These are phyloP conservation scores for Panorpa germanica DNA, from an alignment of 2,888 invertebrate genomes.

Conservation along the genomic window DNA sequence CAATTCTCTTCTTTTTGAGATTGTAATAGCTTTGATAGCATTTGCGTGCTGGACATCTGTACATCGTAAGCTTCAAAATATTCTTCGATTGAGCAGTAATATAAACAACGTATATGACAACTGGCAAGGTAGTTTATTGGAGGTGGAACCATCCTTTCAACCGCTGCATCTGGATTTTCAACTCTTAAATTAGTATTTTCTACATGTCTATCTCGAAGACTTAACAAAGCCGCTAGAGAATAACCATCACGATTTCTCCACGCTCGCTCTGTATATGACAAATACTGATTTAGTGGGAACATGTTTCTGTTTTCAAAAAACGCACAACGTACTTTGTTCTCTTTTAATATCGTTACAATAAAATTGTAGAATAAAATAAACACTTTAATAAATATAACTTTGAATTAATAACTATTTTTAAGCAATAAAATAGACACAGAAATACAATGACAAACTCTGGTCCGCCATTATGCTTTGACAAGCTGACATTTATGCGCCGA, in stretches of 20 bases:
- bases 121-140: slow-evolving; percentile 60
- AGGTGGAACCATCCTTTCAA: slow-evolving; percentile 46
- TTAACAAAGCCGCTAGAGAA: slow-evolving; percentile 36
- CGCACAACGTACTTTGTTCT: no score
- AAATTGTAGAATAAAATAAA: no score
- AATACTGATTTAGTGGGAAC: no score
- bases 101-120: slow-evolving; percentile 51
- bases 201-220: slow-evolving; percentile 52
- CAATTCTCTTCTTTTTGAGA: slow-evolving; percentile 89
- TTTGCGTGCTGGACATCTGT: slow-evolving; percentile 59
- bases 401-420: no score
- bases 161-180: slow-evolving; percentile 47
- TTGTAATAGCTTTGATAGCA: slow-evolving; percentile 67
- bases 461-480: no score
- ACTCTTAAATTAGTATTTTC: slow-evolving; percentile 46
- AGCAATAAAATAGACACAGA: no score
- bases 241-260: slow-evolving; percentile 43
- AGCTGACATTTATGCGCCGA: no score
- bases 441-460: no score
- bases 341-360: no score
- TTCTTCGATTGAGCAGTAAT: slow-evolving; percentile 25
- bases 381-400: no score
- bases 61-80: slow-evolving; percentile 54
- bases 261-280: no score
- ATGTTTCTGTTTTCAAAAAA: no score